Conservation (phyloP, 2,113 vertebrate species). For the Heterotis niloticus region DNA sequence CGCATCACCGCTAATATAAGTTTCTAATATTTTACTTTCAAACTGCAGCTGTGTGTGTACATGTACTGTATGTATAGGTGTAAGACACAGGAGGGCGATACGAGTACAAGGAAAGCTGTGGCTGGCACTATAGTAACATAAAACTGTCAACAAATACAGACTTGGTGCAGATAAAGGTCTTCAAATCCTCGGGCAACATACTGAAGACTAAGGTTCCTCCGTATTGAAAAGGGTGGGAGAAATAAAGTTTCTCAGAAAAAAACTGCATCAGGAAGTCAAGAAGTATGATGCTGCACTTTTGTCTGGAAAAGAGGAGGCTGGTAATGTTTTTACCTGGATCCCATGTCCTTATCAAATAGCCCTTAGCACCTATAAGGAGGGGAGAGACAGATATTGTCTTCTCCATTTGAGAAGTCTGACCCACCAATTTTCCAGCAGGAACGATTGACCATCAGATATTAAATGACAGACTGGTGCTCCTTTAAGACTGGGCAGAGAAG, state of each 20-base stretch:
- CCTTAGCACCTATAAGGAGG: too few relatives aligned
- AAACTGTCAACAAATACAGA: conserved; percentile 33
- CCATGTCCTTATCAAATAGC: too few relatives aligned
- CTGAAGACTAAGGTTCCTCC: too few relatives aligned
- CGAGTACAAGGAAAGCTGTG: conserved; percentile 16
- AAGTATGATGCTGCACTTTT: too few relatives aligned
- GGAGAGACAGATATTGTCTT: too few relatives aligned
- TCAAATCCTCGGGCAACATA: too few relatives aligned
- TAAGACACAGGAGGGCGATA: background rate
- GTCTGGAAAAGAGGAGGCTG: too few relatives aligned
- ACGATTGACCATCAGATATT: background rate
- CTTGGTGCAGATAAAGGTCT: conserved; percentile 24
- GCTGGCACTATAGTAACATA: conserved; percentile 40
- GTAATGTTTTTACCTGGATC: too few relatives aligned
- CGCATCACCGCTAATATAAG: conserved; percentile 34
- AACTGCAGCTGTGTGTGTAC: conserved; percentile 29
- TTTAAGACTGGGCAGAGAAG: conserved; percentile 10
- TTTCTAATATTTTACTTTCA: conserved; percentile 40
- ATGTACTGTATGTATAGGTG: conserved; percentile 12
- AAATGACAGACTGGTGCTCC: background rate
- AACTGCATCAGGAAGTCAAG: too few relatives aligned
- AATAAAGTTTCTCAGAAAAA: too few relatives aligned
- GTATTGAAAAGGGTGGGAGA: background rate
- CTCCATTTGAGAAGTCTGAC: background rate
- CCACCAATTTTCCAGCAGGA: background rate